Evolutionary conservation across 1,140 invertebrate genomes (phyloP).

Genomic region (Euura lappo): DNA sequence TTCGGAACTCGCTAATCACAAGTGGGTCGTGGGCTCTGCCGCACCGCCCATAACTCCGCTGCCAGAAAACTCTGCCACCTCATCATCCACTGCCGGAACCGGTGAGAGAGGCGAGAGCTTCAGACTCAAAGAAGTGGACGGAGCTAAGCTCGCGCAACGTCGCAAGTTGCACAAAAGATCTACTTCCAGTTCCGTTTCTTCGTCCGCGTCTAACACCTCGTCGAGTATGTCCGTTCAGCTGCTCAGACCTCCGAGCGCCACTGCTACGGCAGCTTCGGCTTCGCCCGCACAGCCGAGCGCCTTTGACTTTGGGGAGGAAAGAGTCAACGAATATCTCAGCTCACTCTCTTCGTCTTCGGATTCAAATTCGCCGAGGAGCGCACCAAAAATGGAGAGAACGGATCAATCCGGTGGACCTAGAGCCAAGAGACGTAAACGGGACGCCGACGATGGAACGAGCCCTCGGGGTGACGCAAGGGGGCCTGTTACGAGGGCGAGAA

Average conservation of each 20-base stretch:
- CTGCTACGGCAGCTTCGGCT: conserved; percentile 22
- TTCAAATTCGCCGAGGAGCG: conserved; percentile 42
- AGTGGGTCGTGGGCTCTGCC: conserved; percentile 69
- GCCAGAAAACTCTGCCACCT: conserved; percentile 31
- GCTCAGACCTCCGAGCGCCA: conserved; percentile 34
- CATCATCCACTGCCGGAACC: conserved; percentile 64
- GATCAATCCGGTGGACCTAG: neutral
- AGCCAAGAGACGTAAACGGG: conserved; percentile 18
- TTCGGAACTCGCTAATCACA: conserved; percentile 66
- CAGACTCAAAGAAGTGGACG: conserved; percentile 66
- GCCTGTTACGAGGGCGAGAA: conserved; percentile 45
- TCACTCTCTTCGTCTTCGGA: conserved; percentile 58
- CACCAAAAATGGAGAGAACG: neutral
- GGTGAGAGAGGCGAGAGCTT: conserved; percentile 75
- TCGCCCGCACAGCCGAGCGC: conserved; percentile 47
- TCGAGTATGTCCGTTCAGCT: conserved; percentile 38
- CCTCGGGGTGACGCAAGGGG: conserved; percentile 23
- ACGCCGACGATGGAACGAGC: conserved; percentile 1
- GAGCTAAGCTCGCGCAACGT: conserved; percentile 75
- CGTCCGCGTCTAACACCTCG: conserved; percentile 50
- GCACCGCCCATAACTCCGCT: conserved; percentile 66
- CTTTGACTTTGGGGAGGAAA: conserved; percentile 64
- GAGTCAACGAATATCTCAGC: conserved; percentile 63
- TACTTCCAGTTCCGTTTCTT: conserved; percentile 60
- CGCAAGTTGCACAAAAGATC: conserved; percentile 71